phyloP scores from a whole-genome alignment of 2,113 vertebrate genomes.

The Ctenodactylus gundi region DNA sequence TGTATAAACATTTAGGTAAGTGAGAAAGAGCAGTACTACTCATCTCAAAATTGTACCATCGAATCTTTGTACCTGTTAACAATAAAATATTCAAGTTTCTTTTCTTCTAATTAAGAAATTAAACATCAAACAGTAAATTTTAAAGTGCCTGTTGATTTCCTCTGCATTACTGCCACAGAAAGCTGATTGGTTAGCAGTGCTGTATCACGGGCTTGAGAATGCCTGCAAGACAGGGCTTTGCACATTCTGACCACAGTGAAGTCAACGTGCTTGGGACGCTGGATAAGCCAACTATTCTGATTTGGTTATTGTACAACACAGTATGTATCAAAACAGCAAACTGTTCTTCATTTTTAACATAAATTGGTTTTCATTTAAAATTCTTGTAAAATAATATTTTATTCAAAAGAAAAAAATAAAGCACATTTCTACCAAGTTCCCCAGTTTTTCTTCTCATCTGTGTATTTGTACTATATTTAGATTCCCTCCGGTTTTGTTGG shows the following conservation, averaged over 20 bases:
- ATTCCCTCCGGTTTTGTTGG: not conserved
- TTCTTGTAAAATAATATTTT: conserved; percentile 7
- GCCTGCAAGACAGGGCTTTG: not conserved
- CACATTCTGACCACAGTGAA: not conserved
- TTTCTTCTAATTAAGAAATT: conserved; percentile 35
- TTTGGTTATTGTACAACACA: not conserved
- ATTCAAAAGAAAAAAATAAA: conserved; percentile 31
- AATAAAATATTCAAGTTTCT: not conserved
- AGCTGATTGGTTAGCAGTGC: not conserved
- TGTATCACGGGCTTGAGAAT: not conserved
- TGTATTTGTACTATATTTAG: not conserved
- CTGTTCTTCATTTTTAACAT: not conserved
- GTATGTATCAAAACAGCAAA: not conserved
- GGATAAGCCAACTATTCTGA: not conserved
- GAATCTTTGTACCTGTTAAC: not conserved
- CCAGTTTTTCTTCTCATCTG: not conserved
- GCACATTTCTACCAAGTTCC: not conserved
- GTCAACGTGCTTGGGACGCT: not conserved
- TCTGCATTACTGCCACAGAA: not conserved
- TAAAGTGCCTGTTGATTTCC: not conserved
- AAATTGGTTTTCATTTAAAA: conserved; percentile 11
- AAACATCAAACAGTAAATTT: not conserved
- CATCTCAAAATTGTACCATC: not conserved
- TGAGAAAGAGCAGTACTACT: not conserved
- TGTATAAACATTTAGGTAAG: not conserved